Conservation (phyloP, 2,888 invertebrate genomes). For the Oxyteleia sp. region DNA sequence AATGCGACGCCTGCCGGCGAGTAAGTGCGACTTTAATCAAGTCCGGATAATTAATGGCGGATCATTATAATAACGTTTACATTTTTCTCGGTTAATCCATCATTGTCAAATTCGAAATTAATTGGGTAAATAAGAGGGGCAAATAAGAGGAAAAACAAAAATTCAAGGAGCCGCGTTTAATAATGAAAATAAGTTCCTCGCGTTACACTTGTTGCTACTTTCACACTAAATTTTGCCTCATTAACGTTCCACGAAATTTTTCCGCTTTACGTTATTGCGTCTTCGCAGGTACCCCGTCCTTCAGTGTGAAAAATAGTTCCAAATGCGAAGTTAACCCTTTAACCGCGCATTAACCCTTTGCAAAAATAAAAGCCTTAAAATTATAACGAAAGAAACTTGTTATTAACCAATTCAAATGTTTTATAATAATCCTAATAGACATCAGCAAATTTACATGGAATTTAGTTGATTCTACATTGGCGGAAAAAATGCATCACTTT, state of each 20-base stretch:
- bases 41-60: conserved; percentile 53
- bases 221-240: conserved; percentile 45
- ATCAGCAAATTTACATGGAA: too few relatives aligned
- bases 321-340: too few relatives aligned
- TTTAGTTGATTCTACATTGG: too few relatives aligned
- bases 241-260: conserved; percentile 45
- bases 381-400: too few relatives aligned
- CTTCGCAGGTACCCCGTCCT: conserved; percentile 22
- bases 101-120: conserved; percentile 60
- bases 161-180: conserved; percentile 18
- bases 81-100: conserved; percentile 42
- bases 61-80: conserved; percentile 52
- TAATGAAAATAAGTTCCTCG: conserved; percentile 43
- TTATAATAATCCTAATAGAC: too few relatives aligned
- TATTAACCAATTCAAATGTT: too few relatives aligned
- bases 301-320: too few relatives aligned
- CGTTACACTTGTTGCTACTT: conserved; percentile 63
- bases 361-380: too few relatives aligned
- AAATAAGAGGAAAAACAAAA: conserved; percentile 21
- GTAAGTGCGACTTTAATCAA: conserved; percentile 23
- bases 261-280: conserved; percentile 16
- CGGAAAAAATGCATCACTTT: too few relatives aligned
- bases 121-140: conserved; percentile 36
- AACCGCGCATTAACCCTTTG: too few relatives aligned
- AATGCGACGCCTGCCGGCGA: background rate